These are phyloP conservation scores for Antedon mediterranea DNA, from an alignment of 53 echinoderm and acorn worm genomes.

Conservation along the genomic window DNA sequence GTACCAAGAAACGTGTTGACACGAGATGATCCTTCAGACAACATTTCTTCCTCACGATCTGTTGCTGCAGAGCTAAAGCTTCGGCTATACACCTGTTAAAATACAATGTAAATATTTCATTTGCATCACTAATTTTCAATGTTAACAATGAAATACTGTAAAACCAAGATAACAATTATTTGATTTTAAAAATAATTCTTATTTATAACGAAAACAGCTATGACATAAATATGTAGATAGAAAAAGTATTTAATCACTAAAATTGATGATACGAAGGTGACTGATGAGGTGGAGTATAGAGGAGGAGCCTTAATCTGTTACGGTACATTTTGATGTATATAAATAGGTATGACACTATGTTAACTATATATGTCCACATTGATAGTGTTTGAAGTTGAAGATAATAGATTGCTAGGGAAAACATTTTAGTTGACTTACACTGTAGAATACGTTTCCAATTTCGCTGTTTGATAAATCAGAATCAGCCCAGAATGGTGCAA, in stretches of 20 bases:
- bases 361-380: too few relatives aligned
- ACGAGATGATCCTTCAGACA: neutral
- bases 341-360: too few relatives aligned
- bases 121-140: neutral
- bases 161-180: neutral
- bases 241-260: too few relatives aligned
- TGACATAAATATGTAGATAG: too few relatives aligned
- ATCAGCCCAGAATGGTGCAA: slow-evolving; percentile 37
- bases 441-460: slow-evolving; percentile 23
- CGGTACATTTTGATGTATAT: too few relatives aligned
- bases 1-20: neutral
- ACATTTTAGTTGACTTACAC: slow-evolving; percentile 7
- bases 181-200: neutral
- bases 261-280: too few relatives aligned
- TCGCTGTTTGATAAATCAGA: slow-evolving; percentile 10
- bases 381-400: too few relatives aligned
- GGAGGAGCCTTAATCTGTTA: too few relatives aligned
- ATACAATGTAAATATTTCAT: too few relatives aligned
- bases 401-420: too few relatives aligned
- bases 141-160: neutral
- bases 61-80: neutral
- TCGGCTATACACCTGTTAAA: neutral
- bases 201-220: too few relatives aligned
- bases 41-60: neutral
- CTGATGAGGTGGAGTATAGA: too few relatives aligned